These are phyloP conservation scores for Scolanthus callimorphus DNA, from an alignment of 92 coral and sea anemone genomes.

Conservation along the genomic window DNA sequence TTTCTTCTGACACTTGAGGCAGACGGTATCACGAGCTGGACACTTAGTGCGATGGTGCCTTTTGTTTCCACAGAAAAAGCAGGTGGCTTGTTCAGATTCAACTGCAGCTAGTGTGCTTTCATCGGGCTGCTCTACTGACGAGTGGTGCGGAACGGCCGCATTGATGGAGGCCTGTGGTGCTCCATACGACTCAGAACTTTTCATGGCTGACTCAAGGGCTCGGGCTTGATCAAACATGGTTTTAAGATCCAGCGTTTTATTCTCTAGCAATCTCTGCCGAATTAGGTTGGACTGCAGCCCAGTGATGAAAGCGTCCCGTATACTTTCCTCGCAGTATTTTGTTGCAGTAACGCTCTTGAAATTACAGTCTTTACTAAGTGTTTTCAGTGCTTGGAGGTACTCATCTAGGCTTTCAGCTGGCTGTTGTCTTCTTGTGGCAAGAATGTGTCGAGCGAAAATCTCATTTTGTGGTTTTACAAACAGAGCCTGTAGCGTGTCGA, in stretches of 20 bases:
- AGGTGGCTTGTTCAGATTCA: slow-evolving; percentile 7
- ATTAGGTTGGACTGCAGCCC: slow-evolving; percentile 33
- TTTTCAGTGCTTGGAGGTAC: slow-evolving; percentile 41
- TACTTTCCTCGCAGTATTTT: slow-evolving; percentile 34
- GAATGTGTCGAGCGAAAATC: slow-evolving; percentile 45
- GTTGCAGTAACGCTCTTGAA: slow-evolving; percentile 29
- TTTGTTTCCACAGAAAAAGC: slow-evolving; percentile 33
- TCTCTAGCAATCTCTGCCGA: slow-evolving; percentile 35
- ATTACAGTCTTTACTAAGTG: slow-evolving; percentile 44
- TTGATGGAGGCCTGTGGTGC: slow-evolving; percentile 14
- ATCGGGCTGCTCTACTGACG: too few relatives aligned
- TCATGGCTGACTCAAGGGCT: slow-evolving; percentile 33
- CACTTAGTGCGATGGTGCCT: slow-evolving; percentile 19
- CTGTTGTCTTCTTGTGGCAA: slow-evolving; percentile 44
- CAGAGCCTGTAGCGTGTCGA: slow-evolving; percentile 26
- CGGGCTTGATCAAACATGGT: slow-evolving; percentile 41
- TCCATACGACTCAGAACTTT: slow-evolving; percentile 26
- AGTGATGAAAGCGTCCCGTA: slow-evolving; percentile 37
- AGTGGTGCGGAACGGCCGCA: too few relatives aligned
- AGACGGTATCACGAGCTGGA: slow-evolving; percentile 22
- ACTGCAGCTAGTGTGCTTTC: slow-evolving; percentile 20
- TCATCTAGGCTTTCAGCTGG: slow-evolving; percentile 32
- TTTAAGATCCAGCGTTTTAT: slow-evolving; percentile 32
- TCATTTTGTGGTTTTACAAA: slow-evolving; percentile 37
- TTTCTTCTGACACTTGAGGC: slow-evolving; percentile 17